phyloP scores from a whole-genome alignment of 2,113 vertebrate species.

The Gila orcuttii region DNA sequence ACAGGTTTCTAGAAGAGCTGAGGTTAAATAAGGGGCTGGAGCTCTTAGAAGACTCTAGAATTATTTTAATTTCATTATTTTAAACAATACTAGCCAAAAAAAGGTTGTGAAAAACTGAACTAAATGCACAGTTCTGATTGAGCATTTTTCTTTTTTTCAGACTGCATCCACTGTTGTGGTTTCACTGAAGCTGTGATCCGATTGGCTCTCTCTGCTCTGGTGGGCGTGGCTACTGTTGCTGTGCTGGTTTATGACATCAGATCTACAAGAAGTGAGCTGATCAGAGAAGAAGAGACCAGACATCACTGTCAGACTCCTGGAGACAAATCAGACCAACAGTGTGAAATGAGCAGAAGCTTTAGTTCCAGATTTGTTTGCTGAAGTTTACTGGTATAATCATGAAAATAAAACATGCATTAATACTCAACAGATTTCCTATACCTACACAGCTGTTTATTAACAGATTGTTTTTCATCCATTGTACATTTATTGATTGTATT shows the following conservation, averaged over 20 bases:
- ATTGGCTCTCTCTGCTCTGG: background rate
- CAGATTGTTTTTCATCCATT: background rate
- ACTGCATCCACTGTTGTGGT: background rate
- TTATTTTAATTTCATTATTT: background rate
- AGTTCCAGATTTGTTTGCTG: background rate
- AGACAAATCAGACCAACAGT: background rate
- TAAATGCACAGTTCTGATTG: background rate
- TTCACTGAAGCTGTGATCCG: background rate
- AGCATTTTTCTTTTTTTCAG: background rate
- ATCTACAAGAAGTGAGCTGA: background rate
- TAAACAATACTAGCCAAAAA: background rate
- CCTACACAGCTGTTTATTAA: background rate
- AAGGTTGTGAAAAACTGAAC: no score
- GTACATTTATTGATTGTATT: background rate
- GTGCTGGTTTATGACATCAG: background rate
- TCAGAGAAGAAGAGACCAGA: background rate
- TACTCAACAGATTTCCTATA: background rate
- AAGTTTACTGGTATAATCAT: background rate
- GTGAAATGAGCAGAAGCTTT: background rate
- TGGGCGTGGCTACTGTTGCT: constrained; percentile 9
- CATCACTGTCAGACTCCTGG: background rate
- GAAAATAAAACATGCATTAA: background rate
- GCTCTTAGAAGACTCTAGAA: background rate
- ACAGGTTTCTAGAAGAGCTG: background rate
- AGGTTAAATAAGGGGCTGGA: background rate